These are phyloP conservation scores for Ferdinandea cuprea DNA, from an alignment of 2,888 invertebrate species.

Conservation along the genomic window DNA sequence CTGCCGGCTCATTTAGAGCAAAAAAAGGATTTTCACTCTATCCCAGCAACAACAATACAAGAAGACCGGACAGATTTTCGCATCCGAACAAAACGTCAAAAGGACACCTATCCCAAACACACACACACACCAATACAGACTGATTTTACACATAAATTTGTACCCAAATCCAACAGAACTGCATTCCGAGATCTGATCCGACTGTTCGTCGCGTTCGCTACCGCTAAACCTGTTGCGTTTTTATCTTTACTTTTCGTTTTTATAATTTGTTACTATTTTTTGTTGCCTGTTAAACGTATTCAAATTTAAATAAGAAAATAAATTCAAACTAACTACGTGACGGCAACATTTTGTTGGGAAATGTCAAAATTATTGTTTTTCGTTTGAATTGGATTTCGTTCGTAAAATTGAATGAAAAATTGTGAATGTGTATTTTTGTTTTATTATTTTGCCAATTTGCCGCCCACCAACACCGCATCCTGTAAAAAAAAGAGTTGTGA, in stretches of 20 bases:
- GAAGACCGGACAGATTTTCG: constrained; percentile 10
- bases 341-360: background rate
- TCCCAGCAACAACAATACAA: constrained; percentile 42
- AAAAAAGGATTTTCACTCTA: constrained; percentile 40
- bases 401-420: background rate
- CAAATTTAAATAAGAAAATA: background rate
- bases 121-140: background rate
- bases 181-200: constrained; percentile 50
- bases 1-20: constrained; percentile 29
- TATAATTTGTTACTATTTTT: constrained; percentile 12
- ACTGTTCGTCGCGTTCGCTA: constrained; percentile 51
- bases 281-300: background rate
- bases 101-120: constrained; percentile 44
- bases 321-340: background rate
- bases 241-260: constrained; percentile 37
- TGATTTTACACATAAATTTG: constrained; percentile 17
- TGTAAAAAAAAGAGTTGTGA: background rate
- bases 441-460: constrained; percentile 1
- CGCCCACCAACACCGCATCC: background rate
- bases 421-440: background rate
- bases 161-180: constrained; percentile 54
- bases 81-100: constrained; percentile 56
- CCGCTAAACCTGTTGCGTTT: constrained; percentile 72
- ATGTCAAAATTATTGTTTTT: background rate
- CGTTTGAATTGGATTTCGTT: background rate